A percentile compares a stretch with the other conserved stretches of the same genome.
Conservation (phyloP, 1,140 invertebrate species). For the Saccostrea echinata region DNA sequence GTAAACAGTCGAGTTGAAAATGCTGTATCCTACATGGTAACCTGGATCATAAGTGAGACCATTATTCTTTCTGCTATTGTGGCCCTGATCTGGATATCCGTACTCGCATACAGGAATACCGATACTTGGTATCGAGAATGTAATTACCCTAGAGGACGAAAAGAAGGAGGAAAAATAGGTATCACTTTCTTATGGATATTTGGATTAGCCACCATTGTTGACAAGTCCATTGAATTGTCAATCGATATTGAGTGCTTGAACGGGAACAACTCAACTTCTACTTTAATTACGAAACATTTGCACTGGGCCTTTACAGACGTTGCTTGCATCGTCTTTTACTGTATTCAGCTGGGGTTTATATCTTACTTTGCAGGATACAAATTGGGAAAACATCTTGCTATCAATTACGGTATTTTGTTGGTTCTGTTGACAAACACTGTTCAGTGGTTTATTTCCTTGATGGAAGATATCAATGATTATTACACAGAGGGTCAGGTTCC, state of each 20-base stretch:
- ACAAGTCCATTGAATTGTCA: not conserved
- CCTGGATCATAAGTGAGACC: not conserved
- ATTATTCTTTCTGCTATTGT: not conserved
- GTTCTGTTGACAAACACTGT: not conserved
- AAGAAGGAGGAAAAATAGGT: not conserved
- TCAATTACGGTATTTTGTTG: constrained; percentile 23
- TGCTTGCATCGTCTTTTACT: not conserved
- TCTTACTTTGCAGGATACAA: constrained; percentile 16
- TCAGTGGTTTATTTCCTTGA: constrained; percentile 24
- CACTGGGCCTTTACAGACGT: not conserved
- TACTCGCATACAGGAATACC: not conserved
- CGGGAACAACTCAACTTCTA: too few species aligned
- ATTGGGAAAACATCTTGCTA: not conserved
- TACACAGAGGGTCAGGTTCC: not conserved
- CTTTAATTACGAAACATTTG: not conserved
- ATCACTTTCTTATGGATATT: constrained; percentile 35
- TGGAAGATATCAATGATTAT: not conserved
- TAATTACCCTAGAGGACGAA: not conserved
- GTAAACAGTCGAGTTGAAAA: not conserved
- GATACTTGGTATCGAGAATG: not conserved
- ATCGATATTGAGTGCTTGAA: not conserved
- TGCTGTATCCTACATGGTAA: not conserved
- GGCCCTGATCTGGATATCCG: not conserved
- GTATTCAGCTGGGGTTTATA: not conserved
- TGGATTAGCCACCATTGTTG: constrained; percentile 5